Evolutionary conservation across 2,797 vertebrate genomes (phyloP).

Genomic region (Danio tinwini): DNA sequence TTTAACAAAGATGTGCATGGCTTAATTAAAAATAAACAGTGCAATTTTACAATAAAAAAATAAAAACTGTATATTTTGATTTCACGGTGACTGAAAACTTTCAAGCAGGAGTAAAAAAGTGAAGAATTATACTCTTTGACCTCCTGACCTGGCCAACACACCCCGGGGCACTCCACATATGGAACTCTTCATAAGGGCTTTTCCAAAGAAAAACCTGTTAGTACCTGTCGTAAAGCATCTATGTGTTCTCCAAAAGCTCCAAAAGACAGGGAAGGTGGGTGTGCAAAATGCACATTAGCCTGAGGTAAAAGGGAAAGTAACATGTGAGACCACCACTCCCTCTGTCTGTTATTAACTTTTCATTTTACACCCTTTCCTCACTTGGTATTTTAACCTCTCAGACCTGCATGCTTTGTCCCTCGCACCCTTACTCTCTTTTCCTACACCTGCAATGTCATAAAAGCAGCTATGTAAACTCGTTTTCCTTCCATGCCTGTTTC

Average conservation of each 20-base stretch:
- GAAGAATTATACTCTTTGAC: constrained; percentile 37
- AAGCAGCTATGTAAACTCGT: constrained; percentile 50
- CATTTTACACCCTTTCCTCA: constrained; percentile 70
- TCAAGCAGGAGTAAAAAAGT: background rate
- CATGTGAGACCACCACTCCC: constrained; percentile 21
- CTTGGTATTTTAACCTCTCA: constrained; percentile 61
- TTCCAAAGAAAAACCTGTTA: constrained; percentile 40
- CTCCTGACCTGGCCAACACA: constrained; percentile 40
- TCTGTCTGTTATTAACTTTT: constrained; percentile 51
- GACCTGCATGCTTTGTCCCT: constrained; percentile 51
- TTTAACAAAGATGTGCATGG: background rate
- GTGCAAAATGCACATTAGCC: constrained; percentile 15
- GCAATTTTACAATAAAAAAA: background rate
- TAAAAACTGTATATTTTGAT: background rate
- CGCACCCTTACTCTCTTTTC: constrained; percentile 29
- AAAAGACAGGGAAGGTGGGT: background rate
- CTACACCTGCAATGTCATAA: constrained; percentile 69
- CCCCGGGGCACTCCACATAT: constrained; percentile 44
- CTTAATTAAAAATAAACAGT: background rate
- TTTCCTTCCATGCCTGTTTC: constrained; percentile 31
- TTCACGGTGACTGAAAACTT: constrained; percentile 15
- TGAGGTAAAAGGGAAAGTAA: constrained; percentile 37
- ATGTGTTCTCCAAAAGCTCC: constrained; percentile 7
- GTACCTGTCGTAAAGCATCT: constrained; percentile 33
- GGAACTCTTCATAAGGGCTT: constrained; percentile 36